phyloP scores from a whole-genome alignment of 2,797 vertebrate species.

The Phaenicophaeus curvirostris region DNA sequence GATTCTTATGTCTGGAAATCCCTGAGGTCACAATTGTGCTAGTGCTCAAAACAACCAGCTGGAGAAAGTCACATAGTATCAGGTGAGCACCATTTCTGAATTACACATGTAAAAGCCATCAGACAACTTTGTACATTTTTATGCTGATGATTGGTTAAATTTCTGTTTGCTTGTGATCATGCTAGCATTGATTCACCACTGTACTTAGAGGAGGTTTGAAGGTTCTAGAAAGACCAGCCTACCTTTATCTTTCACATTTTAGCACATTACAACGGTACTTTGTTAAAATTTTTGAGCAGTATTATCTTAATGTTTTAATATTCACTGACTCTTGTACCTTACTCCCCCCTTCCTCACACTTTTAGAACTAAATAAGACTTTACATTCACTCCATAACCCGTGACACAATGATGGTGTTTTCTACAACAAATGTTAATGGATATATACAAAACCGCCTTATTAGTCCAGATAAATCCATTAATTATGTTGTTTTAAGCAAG shows the following conservation, averaged over 20 bases:
- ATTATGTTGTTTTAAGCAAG: slow-evolving; percentile 64
- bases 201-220: background rate
- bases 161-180: slow-evolving; percentile 11
- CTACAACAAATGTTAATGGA: slow-evolving; percentile 50
- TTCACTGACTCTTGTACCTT: background rate
- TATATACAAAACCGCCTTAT: slow-evolving; percentile 56
- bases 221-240: slow-evolving; percentile 48
- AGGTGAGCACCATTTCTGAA: background rate
- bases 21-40: background rate
- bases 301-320: slow-evolving; percentile 55
- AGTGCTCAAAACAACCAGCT: background rate
- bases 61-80: background rate
- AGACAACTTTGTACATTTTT: background rate
- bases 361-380: slow-evolving; percentile 54
- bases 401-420: slow-evolving; percentile 43
- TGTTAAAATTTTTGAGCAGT: slow-evolving; percentile 53
- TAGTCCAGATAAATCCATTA: slow-evolving; percentile 69
- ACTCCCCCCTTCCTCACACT: background rate
- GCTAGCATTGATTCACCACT: background rate
- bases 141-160: background rate
- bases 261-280: slow-evolving; percentile 47
- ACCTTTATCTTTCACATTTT: slow-evolving; percentile 57
- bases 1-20: background rate
- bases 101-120: background rate
- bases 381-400: slow-evolving; percentile 31